Conservation (phyloP, 2,888 invertebrate species). For the Drosophila mettleri region DNA sequence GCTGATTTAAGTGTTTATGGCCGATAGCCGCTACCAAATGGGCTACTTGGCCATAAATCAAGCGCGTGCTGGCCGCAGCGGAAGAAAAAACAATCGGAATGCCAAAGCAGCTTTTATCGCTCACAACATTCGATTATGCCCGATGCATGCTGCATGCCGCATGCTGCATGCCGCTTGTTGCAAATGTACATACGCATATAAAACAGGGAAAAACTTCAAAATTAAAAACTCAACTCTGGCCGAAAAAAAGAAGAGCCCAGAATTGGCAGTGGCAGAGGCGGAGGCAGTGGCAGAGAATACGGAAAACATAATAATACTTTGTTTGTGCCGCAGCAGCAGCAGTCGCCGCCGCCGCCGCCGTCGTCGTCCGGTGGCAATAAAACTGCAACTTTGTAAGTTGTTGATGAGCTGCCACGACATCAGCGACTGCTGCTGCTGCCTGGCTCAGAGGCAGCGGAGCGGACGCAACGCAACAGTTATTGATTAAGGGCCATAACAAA, state of each 20-base stretch:
- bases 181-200: constrained; percentile 12
- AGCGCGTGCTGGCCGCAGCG: constrained; percentile 48
- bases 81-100: constrained; percentile 23
- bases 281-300: constrained; percentile 22
- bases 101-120: constrained; percentile 26
- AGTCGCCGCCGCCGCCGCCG: not conserved
- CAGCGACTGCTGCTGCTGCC: constrained; percentile 14
- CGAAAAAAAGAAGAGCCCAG: constrained; percentile 16
- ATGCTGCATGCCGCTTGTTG: constrained; percentile 14
- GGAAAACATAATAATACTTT: constrained; percentile 52
- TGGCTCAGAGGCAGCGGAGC: not conserved
- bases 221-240: constrained; percentile 16
- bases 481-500: constrained; percentile 75
- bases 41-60: constrained; percentile 60
- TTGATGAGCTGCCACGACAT: constrained; percentile 73
- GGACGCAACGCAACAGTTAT: constrained; percentile 57
- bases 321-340: constrained; percentile 43
- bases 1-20: constrained; percentile 60
- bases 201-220: constrained; percentile 15
- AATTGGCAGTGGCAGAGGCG: constrained; percentile 6
- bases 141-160: constrained; percentile 19
- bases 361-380: constrained; percentile 52
- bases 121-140: constrained; percentile 22
- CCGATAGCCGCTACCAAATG: constrained; percentile 42
- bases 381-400: constrained; percentile 72